Base-by-base conservation (phyloP, 1,140 invertebrate species). In the Ruditapes philippinarum region DNA sequence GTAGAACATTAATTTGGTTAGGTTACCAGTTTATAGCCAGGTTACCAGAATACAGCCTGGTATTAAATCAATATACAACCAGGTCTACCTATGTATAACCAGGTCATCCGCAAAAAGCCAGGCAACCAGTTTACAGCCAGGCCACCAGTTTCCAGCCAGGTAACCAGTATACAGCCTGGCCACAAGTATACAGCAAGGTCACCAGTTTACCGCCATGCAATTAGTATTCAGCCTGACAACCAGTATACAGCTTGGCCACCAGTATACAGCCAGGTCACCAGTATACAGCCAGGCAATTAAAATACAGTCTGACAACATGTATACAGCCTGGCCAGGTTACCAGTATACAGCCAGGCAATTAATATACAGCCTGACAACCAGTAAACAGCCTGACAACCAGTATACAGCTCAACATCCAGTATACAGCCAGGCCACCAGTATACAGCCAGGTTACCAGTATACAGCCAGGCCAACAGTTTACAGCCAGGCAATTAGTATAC, bases 221-320 rank as follows among this genome's bases (percentile, higher is more conserved):
- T 97, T 96, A 98, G 98, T 22, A 51, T 51, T 12, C 9, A 51
- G 49, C 49, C 49, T 51, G 49, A 22, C 49, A 51, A 51, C 9
- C 98, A 93, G 49, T 22, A 51, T 51, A 51, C 9, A 51, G 49
- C 49, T 22, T 51, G 49, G 49, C 22, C n/a, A n/a, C n/a, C n/a
- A 51, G 49, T 22, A 51, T 12, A 51, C 49, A 51, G 49, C 49
- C 9, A 11, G 22, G 49, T 22, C 9, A 51, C 9, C 49, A 51
- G 49, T 22, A 51, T 51, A 51, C 9, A 51, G 49, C 49, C 49
- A 11, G 49, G 49, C 22, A 51, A 51, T 97, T 96, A 98, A 98
- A 9, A 51, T 51, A 51, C 9, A 51, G 49, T 22, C 49, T n/a
- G n/a, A n/a, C n/a, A n/a, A n/a, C n/a, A n/a, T n/a, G n/a, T n/a